These are phyloP conservation scores for Excalfactoria chinensis DNA, from an alignment of 2,113 vertebrate species.

Conservation along the genomic window DNA sequence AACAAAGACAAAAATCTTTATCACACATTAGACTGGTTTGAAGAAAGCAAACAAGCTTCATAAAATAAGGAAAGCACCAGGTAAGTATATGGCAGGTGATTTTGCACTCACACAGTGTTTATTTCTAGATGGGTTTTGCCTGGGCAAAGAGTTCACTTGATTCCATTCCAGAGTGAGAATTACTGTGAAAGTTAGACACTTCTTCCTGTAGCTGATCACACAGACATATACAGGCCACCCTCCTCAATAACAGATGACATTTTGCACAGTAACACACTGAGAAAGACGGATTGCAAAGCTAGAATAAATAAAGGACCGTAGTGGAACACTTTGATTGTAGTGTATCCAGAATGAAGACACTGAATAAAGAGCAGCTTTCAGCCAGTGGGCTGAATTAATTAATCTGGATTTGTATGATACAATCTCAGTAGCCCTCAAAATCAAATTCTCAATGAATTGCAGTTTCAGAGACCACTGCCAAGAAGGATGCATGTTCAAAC, in stretches of 20 bases:
- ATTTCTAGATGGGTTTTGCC: background rate
- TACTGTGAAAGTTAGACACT: background rate
- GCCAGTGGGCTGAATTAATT: background rate
- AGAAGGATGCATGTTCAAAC: constrained; percentile 27
- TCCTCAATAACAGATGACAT: background rate
- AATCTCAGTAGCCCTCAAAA: constrained; percentile 34
- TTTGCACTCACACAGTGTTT: background rate
- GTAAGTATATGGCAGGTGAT: background rate
- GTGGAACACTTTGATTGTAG: background rate
- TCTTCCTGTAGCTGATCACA: background rate
- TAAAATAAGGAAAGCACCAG: background rate
- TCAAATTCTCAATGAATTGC: constrained; percentile 10
- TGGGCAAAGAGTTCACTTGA: background rate
- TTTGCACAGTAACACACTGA: background rate
- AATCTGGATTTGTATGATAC: background rate
- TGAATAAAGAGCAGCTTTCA: background rate
- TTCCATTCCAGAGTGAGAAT: background rate
- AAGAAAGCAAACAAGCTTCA: background rate
- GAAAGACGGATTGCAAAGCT: background rate
- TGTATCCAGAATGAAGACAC: background rate
- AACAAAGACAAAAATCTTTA: background rate
- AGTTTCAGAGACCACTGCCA: constrained; percentile 46
- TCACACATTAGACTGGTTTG: background rate
- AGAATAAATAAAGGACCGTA: background rate
- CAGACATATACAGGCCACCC: background rate